A percentile compares a stretch with the other conserved stretches of the same genome.
These are phyloP conservation scores for Perccottus glenii DNA, from an alignment of 2,113 vertebrate genomes.

Conservation along the genomic window DNA sequence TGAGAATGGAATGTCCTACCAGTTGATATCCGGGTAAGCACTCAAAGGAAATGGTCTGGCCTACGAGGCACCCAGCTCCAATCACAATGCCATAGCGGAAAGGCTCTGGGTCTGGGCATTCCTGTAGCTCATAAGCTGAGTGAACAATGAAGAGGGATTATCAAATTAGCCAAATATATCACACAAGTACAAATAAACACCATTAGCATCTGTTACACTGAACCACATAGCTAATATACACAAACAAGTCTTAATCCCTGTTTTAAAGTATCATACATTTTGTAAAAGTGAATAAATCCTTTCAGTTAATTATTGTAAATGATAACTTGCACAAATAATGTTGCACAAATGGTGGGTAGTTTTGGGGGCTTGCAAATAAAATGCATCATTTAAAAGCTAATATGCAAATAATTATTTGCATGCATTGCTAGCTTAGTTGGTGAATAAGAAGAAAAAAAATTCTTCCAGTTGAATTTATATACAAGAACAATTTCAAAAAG, in stretches of 20 bases:
- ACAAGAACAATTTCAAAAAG: conserved; percentile 24
- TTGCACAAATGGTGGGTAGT: conserved; percentile 19
- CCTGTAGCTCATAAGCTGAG: conserved; percentile 94
- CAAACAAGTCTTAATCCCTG: too few species aligned
- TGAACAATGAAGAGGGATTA: conserved; percentile 5
- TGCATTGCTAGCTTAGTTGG: conserved; percentile 59
- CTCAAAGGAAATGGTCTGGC: conserved; percentile 97
- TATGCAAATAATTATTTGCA: conserved; percentile 69
- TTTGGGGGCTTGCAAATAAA: conserved; percentile 53
- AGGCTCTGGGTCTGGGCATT: conserved; percentile 94
- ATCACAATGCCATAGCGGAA: conserved; percentile 91
- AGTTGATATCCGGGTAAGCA: conserved; percentile 93
- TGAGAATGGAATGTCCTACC: conserved; percentile 90
- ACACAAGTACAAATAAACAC: neutral
- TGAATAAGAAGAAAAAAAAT: conserved; percentile 49
- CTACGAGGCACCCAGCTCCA: conserved; percentile 95
- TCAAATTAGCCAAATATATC: neutral
- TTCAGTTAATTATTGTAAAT: conserved; percentile 59
- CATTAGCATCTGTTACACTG: too few species aligned
- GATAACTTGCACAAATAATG: conserved; percentile 60
- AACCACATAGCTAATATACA: too few species aligned
- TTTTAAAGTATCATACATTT: too few species aligned
- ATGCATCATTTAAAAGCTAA: conserved; percentile 77
- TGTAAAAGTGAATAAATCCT: conserved; percentile 51
- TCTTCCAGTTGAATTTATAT: conserved; percentile 40